Base-by-base conservation (phyloP, 1,140 invertebrate genomes). In the Caenorhabditis briggsae region DNA sequence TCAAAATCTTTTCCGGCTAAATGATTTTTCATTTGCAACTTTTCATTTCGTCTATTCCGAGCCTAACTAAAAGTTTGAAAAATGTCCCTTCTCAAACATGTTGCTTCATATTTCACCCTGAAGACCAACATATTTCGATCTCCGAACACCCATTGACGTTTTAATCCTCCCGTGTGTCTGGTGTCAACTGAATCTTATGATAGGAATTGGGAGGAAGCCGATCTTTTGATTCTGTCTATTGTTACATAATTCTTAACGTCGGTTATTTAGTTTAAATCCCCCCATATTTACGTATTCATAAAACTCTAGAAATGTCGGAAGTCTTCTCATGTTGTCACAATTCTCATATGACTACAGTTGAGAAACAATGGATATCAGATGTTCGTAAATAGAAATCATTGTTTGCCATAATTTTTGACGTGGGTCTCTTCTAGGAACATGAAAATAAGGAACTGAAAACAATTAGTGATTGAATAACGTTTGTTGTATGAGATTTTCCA, bases 81-180 rank as follows among this genome's bases (percentile, higher is more conserved):
- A 11, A 12, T 53, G 9, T 16, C 16, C 50, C 9, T 53, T 1
- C n/a, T n/a, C 56, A 58, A n/a, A 0, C n/a, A 7, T 7, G n/a
- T 16, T n/a, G 56, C n/a, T 14, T 5, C 56, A n/a, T 20, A 25
- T 33, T 61, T 33, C 23, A 14, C 11, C 5, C 23, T 61, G 25
- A 20, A 61, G 59, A 61, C 23, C 59, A 61, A 33, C 23, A 61
- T 20, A 61, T 61, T 61, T 20, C 9, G 20, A 33, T 64, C 12
- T 64, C 33, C 20, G 41, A 14, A 70, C 64, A 64, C 11, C 25
- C 25, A 25, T 43, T 70, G 64, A 70, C 64, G 64, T 70, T 70
- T 70, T 70, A 70, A 70, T 70, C 64, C 64, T 7, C 8, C 9
- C 18, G 56, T 59, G 18, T 23, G 64, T 70, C 64, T 43, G 64